Evolutionary conservation across 1,140 invertebrate genomes (phyloP).

Genomic region (Rhyacophila brunnea): DNA sequence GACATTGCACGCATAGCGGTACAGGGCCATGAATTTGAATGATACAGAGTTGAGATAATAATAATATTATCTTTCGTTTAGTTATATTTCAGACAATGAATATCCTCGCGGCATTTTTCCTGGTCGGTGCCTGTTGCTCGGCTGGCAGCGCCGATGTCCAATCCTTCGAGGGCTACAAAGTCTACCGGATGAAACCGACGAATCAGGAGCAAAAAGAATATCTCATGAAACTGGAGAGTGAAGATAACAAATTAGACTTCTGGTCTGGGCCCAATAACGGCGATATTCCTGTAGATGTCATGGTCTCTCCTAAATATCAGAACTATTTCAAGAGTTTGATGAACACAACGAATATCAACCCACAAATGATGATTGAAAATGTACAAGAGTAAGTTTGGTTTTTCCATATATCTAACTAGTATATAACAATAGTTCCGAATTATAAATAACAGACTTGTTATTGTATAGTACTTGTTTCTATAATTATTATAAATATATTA

Average conservation of each 20-base stretch:
- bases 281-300: slow-evolving; percentile 26
- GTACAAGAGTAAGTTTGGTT: slow-evolving; percentile 27
- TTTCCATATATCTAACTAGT: too few relatives aligned
- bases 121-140: slow-evolving; percentile 11
- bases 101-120: not conserved
- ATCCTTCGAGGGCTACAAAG: slow-evolving; percentile 25
- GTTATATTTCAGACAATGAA: too few relatives aligned
- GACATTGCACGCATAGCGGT: too few relatives aligned
- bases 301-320: slow-evolving; percentile 31
- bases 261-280: slow-evolving; percentile 21
- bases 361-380: slow-evolving; percentile 18
- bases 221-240: slow-evolving; percentile 36
- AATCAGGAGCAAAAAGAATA: slow-evolving; percentile 33
- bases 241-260: slow-evolving; percentile 18
- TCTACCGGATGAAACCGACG: slow-evolving; percentile 23
- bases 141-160: not conserved
- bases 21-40: too few relatives aligned
- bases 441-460: too few relatives aligned
- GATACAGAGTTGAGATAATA: too few relatives aligned
- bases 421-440: too few relatives aligned
- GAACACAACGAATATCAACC: slow-evolving; percentile 1
- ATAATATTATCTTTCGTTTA: too few relatives aligned
- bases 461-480: too few relatives aligned
- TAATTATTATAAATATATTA: too few relatives aligned
- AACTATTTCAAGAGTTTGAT: slow-evolving; percentile 23